Percentiles rank a stretch among this genome's conserved stretches.
phyloP scores from a whole-genome alignment of 1,140 invertebrate species.

The Zaprionus lachaisei region DNA sequence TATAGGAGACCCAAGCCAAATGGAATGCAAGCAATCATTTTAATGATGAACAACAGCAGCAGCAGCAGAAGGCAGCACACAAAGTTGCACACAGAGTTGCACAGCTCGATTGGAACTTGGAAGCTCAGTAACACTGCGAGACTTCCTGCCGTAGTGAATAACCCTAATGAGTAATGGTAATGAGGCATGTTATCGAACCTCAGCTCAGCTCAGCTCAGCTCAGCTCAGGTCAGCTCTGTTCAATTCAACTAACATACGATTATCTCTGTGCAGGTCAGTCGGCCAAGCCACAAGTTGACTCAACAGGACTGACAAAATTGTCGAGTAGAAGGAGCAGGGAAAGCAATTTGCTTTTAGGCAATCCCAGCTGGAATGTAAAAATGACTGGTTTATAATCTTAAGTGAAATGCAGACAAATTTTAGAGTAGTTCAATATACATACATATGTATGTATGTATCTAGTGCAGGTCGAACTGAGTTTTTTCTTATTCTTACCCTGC shows the following conservation, averaged over 20 bases:
- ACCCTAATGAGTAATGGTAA: slow-evolving; percentile 9
- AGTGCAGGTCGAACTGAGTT: too few species aligned
- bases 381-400: neutral
- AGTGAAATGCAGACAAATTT: neutral
- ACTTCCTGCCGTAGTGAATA: neutral
- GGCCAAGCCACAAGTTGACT: slow-evolving; percentile 12
- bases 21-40: slow-evolving; percentile 44
- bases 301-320: neutral
- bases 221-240: neutral
- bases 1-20: slow-evolving; percentile 32
- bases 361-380: neutral
- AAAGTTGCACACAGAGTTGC: neutral
- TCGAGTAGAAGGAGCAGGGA: neutral
- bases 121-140: neutral
- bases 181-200: slow-evolving; percentile 7
- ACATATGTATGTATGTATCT: too few species aligned
- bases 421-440: too few species aligned
- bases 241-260: too few species aligned
- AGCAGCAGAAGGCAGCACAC: slow-evolving; percentile 10
- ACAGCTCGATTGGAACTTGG: neutral
- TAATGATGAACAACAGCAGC: slow-evolving; percentile 35
- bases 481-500: too few species aligned
- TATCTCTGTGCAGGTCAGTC: slow-evolving; percentile 16
- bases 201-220: neutral
- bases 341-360: neutral